Percentiles rank a stretch among this genome's conserved stretches.
Evolutionary conservation across 2,113 vertebrate species (phyloP).

Genomic region (Dicaeum eximium): DNA sequence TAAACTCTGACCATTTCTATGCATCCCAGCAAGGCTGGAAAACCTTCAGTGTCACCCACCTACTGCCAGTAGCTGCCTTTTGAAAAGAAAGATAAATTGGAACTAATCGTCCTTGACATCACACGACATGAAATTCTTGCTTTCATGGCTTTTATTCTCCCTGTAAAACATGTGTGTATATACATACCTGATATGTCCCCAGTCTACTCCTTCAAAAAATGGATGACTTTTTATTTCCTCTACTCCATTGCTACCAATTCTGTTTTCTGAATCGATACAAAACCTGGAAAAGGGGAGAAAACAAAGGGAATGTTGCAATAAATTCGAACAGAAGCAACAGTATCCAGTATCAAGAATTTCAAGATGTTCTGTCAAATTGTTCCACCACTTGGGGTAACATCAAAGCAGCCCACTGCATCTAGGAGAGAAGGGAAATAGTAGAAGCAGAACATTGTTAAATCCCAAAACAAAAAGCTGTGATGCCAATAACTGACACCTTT

Average conservation of each 20-base stretch:
- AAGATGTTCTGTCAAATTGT: not conserved
- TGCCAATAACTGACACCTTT: not conserved
- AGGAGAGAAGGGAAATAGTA: not conserved
- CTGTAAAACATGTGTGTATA: not conserved
- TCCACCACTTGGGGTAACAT: not conserved
- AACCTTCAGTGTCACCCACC: not conserved
- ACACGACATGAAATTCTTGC: not conserved
- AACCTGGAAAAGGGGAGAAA: slow-evolving; percentile 73
- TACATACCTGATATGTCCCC: slow-evolving; percentile 94
- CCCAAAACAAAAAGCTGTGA: not conserved
- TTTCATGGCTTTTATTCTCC: not conserved
- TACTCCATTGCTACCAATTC: slow-evolving; percentile 88
- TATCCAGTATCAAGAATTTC: not conserved
- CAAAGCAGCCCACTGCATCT: not conserved
- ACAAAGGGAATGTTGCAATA: not conserved
- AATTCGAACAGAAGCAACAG: not conserved
- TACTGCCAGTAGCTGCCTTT: not conserved
- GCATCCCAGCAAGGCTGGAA: not conserved
- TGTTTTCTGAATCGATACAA: slow-evolving; percentile 91
- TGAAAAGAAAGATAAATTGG: not conserved
- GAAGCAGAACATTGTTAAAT: not conserved
- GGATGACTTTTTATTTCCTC: slow-evolving; percentile 93
- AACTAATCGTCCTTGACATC: not conserved
- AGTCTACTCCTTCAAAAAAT: slow-evolving; percentile 96
- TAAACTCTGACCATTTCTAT: not conserved